Evolutionary conservation across 2,113 vertebrate species (phyloP).

Genomic region (Melanotaenia duboulayi): DNA sequence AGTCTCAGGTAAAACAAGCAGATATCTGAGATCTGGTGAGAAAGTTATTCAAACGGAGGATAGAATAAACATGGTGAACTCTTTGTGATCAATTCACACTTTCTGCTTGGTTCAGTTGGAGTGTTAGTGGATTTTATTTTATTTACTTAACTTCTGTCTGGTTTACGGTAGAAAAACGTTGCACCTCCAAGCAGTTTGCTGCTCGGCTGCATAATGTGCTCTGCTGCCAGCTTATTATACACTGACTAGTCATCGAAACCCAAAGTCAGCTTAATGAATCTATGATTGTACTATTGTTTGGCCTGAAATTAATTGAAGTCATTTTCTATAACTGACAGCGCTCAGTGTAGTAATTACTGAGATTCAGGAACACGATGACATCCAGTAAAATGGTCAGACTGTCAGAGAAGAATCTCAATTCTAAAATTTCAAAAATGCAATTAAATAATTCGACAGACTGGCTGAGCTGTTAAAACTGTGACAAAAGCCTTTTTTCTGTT

Average conservation of each 20-base stretch:
- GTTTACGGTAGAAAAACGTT: too few species aligned
- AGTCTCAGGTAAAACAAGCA: neutral
- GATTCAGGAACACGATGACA: neutral
- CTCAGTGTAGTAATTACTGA: neutral
- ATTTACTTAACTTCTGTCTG: too few species aligned
- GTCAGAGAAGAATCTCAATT: neutral
- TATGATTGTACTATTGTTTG: neutral
- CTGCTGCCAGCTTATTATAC: neutral
- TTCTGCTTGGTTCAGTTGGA: too few species aligned
- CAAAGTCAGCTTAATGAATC: neutral
- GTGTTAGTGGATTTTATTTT: too few species aligned
- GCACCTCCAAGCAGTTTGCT: neutral
- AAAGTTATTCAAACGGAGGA: neutral
- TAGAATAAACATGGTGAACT: too few species aligned
- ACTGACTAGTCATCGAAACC: neutral
- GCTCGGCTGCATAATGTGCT: neutral
- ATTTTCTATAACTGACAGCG: neutral
- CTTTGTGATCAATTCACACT: too few species aligned
- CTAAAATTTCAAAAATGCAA: neutral
- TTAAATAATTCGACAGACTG: neutral
- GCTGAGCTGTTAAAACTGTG: neutral
- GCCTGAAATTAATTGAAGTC: neutral
- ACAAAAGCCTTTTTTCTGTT: neutral
- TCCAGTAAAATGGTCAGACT: neutral
- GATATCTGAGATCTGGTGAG: neutral